These are phyloP conservation scores for Acanthurus lineatus DNA, from an alignment of 2,797 vertebrate genomes.

Conservation along the genomic window DNA sequence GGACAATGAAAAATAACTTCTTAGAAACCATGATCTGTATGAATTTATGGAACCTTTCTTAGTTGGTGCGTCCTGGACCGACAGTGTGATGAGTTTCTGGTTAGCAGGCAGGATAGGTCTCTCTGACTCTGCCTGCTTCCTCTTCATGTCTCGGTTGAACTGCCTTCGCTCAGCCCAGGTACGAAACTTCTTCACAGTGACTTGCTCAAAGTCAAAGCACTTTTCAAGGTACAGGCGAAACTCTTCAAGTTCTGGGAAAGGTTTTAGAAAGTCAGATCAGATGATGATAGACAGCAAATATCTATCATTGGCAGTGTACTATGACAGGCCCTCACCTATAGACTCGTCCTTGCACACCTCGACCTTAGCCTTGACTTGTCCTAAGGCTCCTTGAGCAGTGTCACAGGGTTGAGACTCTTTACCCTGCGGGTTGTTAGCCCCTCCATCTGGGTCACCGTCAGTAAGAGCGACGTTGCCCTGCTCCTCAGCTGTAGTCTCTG, in stretches of 20 bases:
- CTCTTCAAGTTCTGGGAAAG: conserved; percentile 91
- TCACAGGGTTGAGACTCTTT: conserved; percentile 85
- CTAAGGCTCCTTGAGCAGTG: conserved; percentile 91
- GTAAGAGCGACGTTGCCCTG: conserved; percentile 59
- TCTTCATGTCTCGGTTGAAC: conserved; percentile 98
- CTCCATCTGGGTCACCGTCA: conserved; percentile 25
- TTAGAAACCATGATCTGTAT: background rate
- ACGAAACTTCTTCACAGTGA: conserved; percentile 98
- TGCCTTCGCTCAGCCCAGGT: conserved; percentile 98
- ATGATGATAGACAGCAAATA: background rate
- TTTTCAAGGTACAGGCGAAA: conserved; percentile 95
- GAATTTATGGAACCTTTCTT: conserved; percentile 89
- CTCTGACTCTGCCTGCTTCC: conserved; percentile 97
- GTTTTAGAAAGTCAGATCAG: conserved; percentile 15
- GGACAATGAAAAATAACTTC: background rate
- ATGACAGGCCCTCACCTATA: conserved; percentile 86
- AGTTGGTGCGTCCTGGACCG: conserved; percentile 96
- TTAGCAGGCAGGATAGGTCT: conserved; percentile 97
- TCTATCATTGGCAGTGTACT: background rate
- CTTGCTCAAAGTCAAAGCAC: conserved; percentile 98
- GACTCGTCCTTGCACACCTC: conserved; percentile 99
- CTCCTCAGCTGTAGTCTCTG: conserved; percentile 83
- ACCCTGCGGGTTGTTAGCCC: conserved; percentile 71
- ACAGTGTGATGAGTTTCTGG: conserved; percentile 98
- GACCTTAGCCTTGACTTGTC: conserved; percentile 98